Evolutionary conservation across 2,888 invertebrate species (phyloP), one percentile per base, ranked within the genome.

Genomic region (Caenorhabditis zanzibari): DNA sequence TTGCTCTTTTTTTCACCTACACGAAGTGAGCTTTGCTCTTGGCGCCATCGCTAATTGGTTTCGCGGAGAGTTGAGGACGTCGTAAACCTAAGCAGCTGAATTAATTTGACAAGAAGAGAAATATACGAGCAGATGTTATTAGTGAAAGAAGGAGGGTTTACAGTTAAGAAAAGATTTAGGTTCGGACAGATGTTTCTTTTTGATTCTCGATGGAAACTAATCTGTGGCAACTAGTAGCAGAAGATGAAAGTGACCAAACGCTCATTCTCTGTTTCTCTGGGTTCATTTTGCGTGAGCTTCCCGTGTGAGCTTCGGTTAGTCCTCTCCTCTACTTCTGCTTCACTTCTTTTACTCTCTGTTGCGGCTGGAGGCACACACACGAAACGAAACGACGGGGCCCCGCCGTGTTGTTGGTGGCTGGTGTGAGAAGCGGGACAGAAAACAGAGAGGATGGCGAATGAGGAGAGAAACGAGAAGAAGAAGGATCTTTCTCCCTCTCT

Each of bases 41-140:
- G 49, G 59, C 44, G 47, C 49, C 72, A 72, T 54, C 54, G 26
- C 63, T 74, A 74, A 74, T 74, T 74, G 63, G 74, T 52, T 68
- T 54, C 38, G 68, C 38, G 38, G 64, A 38, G 22, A 19, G 32
- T 24, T 19, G n/a, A 54, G 24, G 35, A 24, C 41, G 63, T 74
- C 74, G 74, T 74, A 74, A 74, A 74, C 41, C 54, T 64, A 74
- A 74, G 47, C 74, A 75, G 66, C 64, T 75, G 74, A 75, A 75
- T 75, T 66, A 64, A 54, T 66, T 41, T 74, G 32, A 44, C 41
- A 64, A 64, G 52, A 41, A 66, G 41, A 32, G 24, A 64, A 52
- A 59, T 63, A 64, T 66, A 63, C 56, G 56, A 58, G 66, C 74
- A 75, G 74, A 75, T 75, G 74, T 58, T 75, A 66, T 52, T 54